Evolutionary conservation across 2,113 vertebrate species (phyloP).

Genomic region (Ictidomys tridecemlineatus): DNA sequence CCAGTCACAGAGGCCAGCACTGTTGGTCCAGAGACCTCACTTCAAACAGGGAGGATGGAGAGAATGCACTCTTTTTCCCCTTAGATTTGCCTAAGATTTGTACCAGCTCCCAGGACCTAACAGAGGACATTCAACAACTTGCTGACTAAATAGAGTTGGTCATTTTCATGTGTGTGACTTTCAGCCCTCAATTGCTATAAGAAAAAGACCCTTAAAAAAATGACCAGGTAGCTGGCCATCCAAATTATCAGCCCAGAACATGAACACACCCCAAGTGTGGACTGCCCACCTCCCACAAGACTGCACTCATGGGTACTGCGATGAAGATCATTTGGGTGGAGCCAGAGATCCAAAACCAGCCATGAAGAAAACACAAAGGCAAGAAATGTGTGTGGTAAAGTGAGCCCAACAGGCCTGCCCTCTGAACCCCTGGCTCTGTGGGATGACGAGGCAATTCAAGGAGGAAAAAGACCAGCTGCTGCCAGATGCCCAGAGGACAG

Average conservation of each 20-base stretch:
- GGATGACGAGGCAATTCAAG: fast-evolving
- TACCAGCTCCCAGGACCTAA: not conserved
- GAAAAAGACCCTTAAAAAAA: not conserved
- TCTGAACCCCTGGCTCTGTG: not conserved
- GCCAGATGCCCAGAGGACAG: not conserved
- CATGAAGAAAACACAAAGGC: not conserved
- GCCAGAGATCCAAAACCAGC: not conserved
- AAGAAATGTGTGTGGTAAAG: not conserved
- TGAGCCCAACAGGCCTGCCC: not conserved
- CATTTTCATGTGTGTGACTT: not conserved
- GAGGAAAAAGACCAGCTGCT: not conserved
- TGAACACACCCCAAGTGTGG: not conserved
- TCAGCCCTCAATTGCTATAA: not conserved
- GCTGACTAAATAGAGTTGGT: not conserved
- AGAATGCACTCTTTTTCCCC: not conserved
- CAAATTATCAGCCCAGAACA: not conserved
- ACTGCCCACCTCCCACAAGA: not conserved
- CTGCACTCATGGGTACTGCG: not conserved
- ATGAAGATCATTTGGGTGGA: not conserved
- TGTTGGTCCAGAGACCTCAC: not conserved
- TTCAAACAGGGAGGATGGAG: not conserved
- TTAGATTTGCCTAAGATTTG: not conserved
- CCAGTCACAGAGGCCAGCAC: no score
- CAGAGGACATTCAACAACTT: not conserved
- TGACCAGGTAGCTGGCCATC: not conserved